A percentile compares a stretch with the other conserved stretches of the same genome.
Conservation (phyloP, 2,888 invertebrate genomes). For the Agrotis puta region DNA sequence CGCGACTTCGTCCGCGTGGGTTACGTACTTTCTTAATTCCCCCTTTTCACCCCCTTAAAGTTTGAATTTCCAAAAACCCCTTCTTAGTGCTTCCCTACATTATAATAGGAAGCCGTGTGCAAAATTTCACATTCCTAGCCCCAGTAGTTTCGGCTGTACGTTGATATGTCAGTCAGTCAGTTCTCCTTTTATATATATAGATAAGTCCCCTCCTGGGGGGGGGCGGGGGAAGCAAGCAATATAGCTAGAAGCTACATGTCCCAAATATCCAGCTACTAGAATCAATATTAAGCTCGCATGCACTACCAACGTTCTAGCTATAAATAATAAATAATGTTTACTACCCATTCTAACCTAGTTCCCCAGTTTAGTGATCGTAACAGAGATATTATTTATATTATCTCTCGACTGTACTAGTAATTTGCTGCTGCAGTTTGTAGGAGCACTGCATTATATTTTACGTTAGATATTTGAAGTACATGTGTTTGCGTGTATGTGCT, state of each 20-base stretch:
- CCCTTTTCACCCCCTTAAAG: too few relatives aligned
- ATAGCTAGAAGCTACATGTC: not conserved
- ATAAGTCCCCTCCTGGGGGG: too few relatives aligned
- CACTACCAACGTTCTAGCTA: slow-evolving; percentile 15
- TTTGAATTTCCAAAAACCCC: too few relatives aligned
- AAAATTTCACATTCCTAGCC: too few relatives aligned
- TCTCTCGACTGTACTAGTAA: not conserved
- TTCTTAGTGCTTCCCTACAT: too few relatives aligned
- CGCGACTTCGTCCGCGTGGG: too few relatives aligned
- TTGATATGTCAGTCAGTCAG: too few relatives aligned
- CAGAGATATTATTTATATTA: slow-evolving; percentile 39
- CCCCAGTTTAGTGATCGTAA: slow-evolving; percentile 31
- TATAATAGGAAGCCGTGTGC: too few relatives aligned
- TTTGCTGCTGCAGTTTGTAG: slow-evolving; percentile 18
- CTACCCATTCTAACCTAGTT: slow-evolving; percentile 45
- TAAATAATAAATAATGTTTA: slow-evolving; percentile 54
- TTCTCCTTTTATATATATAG: too few relatives aligned
- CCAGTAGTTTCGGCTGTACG: too few relatives aligned
- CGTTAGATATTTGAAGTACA: not conserved
- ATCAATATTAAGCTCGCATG: slow-evolving; percentile 48
- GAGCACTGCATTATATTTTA: slow-evolving; percentile 8
- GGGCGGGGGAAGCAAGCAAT: not conserved
- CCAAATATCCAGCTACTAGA: slow-evolving; percentile 1
- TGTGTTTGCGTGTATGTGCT: too few relatives aligned
- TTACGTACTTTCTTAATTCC: too few relatives aligned